Evolutionary conservation across 2,113 vertebrate species (phyloP).

Genomic region (Tiliqua scincoides): DNA sequence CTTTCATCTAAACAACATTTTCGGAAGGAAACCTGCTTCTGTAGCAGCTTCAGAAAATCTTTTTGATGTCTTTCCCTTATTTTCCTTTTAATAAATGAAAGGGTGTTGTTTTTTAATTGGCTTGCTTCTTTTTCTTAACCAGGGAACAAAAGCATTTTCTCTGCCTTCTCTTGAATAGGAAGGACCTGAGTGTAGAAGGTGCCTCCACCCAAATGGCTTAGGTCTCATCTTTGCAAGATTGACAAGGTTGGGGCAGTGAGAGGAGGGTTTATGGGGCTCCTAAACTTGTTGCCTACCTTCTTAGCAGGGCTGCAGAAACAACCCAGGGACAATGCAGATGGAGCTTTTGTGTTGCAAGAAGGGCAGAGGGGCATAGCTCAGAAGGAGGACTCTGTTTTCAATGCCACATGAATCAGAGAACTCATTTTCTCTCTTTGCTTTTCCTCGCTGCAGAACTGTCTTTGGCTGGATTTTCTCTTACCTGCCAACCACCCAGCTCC

Average conservation of each 20-base stretch:
- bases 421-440: slow-evolving; percentile 5
- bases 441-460: not conserved
- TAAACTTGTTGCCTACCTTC: slow-evolving; percentile 57
- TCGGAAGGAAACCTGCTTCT: too few species aligned
- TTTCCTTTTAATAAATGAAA: not conserved
- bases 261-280: not conserved
- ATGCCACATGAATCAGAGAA: slow-evolving; percentile 35
- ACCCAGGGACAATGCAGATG: slow-evolving; percentile 56
- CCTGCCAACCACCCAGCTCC: too few species aligned
- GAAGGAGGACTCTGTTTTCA: slow-evolving; percentile 30
- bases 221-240: slow-evolving; percentile 45
- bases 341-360: slow-evolving; percentile 21
- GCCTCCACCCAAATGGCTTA: slow-evolving; percentile 57
- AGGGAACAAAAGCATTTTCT: not conserved
- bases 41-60: not conserved
- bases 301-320: slow-evolving; percentile 39
- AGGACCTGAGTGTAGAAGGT: slow-evolving; percentile 36
- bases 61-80: not conserved
- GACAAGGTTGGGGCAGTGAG: slow-evolving; percentile 19
- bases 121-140: not conserved
- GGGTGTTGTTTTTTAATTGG: too few species aligned
- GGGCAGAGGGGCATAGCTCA: not conserved
- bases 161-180: slow-evolving; percentile 37
- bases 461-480: not conserved
- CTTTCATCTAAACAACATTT: not conserved